Conservation (phyloP, 2,113 vertebrate genomes). For the Nycticorax nycticorax region DNA sequence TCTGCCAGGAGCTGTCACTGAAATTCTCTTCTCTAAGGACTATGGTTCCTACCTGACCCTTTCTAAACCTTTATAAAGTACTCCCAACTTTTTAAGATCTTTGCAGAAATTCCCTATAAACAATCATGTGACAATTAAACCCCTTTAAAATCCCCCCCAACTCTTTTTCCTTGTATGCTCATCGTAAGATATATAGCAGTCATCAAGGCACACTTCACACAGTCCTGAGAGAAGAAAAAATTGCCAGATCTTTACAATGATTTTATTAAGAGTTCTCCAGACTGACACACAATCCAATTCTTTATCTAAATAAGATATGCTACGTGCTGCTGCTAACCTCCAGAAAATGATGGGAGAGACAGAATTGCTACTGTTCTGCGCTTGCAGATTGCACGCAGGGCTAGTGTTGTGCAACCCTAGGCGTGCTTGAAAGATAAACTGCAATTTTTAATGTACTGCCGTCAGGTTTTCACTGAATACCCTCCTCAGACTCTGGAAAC, state of each 20-base stretch:
- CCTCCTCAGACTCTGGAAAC: not conserved
- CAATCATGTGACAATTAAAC: not conserved
- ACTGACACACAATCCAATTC: not conserved
- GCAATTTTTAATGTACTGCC: constrained; percentile 20
- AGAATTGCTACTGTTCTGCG: not conserved
- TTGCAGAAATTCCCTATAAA: not conserved
- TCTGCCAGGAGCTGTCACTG: not conserved
- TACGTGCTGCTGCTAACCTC: not conserved
- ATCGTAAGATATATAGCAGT: not conserved
- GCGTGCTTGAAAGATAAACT: constrained; percentile 4
- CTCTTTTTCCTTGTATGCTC: not conserved
- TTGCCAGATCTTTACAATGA: not conserved
- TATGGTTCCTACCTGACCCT: not conserved
- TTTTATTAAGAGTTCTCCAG: not conserved
- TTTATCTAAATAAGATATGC: not conserved
- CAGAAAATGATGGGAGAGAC: not conserved
- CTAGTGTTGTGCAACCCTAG: not conserved
- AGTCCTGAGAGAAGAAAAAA: not conserved
- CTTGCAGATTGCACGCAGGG: not conserved
- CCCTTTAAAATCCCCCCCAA: not conserved
- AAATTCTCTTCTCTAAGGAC: not conserved
- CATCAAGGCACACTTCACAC: accelerated
- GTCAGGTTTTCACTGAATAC: not conserved
- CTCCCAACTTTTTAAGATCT: not conserved
- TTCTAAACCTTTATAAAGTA: not conserved